phyloP scores from a whole-genome alignment of 2,888 invertebrate species.

The Lagria hirta region DNA sequence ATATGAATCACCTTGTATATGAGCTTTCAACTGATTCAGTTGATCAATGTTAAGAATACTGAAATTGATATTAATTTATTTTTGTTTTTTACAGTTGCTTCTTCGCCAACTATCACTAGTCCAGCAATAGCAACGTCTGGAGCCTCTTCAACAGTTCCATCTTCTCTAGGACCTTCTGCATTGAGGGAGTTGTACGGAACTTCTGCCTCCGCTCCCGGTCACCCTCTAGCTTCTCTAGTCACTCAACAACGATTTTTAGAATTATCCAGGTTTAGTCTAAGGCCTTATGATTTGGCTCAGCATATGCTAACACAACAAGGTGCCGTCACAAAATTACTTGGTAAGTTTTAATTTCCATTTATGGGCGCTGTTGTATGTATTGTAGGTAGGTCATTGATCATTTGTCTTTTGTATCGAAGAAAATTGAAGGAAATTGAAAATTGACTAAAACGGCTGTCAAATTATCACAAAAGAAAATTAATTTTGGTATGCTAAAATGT shows the following conservation, averaged over 20 bases:
- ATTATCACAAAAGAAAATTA: conserved; percentile 19
- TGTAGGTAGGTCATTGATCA: conserved; percentile 8
- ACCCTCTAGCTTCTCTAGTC: conserved; percentile 70
- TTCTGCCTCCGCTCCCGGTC: conserved; percentile 54
- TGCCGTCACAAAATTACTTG: conserved; percentile 86
- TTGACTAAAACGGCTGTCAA: conserved; percentile 6
- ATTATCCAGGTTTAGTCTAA: conserved; percentile 75
- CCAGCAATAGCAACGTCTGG: conserved; percentile 53
- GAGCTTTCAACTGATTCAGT: not conserved
- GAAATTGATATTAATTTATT: not conserved
- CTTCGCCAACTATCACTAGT: conserved; percentile 58
- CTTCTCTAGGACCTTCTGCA: conserved; percentile 50
- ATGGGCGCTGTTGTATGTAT: conserved; percentile 2
- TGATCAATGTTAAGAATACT: not conserved
- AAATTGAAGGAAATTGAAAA: conserved; percentile 21
- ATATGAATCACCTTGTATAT: not conserved
- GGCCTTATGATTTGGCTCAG: conserved; percentile 88
- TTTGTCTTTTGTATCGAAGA: conserved; percentile 5
- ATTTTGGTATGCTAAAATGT: conserved; percentile 17
- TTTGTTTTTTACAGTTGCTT: conserved; percentile 57
- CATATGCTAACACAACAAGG: conserved; percentile 91
- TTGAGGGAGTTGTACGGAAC: conserved; percentile 51
- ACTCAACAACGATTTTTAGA: conserved; percentile 81
- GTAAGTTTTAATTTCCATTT: conserved; percentile 60
- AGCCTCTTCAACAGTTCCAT: conserved; percentile 41